Base-by-base conservation (phyloP, 1,140 invertebrate genomes). In the Lordiphosa stackelbergi region DNA sequence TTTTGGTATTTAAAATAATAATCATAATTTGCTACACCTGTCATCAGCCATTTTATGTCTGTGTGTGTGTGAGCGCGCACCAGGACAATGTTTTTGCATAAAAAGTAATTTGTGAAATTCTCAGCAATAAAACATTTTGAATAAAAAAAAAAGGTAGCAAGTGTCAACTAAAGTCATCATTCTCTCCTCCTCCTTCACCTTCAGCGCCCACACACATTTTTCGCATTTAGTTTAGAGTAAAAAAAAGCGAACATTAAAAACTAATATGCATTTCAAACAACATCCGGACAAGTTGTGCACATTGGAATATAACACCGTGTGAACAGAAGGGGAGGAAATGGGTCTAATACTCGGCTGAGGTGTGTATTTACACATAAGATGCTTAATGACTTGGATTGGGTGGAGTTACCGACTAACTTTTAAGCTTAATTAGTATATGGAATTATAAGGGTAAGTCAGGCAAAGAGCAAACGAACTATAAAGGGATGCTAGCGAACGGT, bases 11-110 rank as follows among this genome's bases (percentile, higher is more conserved):
- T 71, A 74, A 79, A 68, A 79, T 81, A 74, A 79, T 79, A 81
- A 81, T 79, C 71, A 66, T 74, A 68, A 79, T 79, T 79, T 81
- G 71, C 51, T 47, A 64, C 75, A 79, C 66, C 75, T 79, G 75
- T 71, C 75, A 52, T 64, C 75, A 69, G 64, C 52, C 28, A 8
- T 79, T 73, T 81, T 63, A 66, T 73, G 64, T 24, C 28, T 41
- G 8, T 46, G 43, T 53, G 40, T 54, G 54, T 60, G 42, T 46
- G 57, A 34, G 37, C 28, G 28, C 11, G 16, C 13, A 10, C 35
- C 43, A 42, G 36, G 51, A 55, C 24, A 54, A 59, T 43, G 59
- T 57, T 48, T 59, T 53, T 72, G 59, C 73, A 65, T 55, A 73
- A 81, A 79, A 79, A 61, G 75, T 75, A 79, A 79, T 79, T 81